A percentile compares a stretch with the other conserved stretches of the same genome.
These are phyloP conservation scores for Anarrhichthys ocellatus DNA, from an alignment of 2,113 vertebrate species.

Conservation along the genomic window DNA sequence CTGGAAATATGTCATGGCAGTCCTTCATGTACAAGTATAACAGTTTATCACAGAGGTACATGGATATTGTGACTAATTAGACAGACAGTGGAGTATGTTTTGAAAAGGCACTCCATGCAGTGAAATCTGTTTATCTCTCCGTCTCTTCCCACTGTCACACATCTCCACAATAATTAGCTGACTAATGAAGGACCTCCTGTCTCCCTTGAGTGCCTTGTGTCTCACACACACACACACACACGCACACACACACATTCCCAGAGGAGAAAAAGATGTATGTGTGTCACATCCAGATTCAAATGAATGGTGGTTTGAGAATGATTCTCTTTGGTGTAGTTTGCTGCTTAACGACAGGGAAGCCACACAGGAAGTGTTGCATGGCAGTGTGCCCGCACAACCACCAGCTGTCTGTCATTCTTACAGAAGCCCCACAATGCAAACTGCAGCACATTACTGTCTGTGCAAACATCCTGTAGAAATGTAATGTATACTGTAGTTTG, in stretches of 20 bases:
- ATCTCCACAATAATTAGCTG: conserved; percentile 54
- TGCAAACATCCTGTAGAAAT: neutral
- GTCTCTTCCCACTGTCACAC: conserved; percentile 31
- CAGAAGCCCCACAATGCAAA: neutral
- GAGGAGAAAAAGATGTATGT: conserved; percentile 35
- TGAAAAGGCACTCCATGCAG: neutral
- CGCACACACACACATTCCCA: neutral
- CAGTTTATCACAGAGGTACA: neutral
- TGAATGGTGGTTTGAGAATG: neutral
- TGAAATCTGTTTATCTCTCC: conserved; percentile 10
- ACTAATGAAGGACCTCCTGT: conserved; percentile 56
- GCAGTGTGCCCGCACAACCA: neutral
- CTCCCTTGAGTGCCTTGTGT: conserved; percentile 26
- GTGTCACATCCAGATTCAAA: conserved; percentile 36
- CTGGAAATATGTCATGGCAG: neutral
- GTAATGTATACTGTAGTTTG: neutral
- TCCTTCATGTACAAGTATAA: neutral
- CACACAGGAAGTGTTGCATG: neutral
- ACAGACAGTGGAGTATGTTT: neutral
- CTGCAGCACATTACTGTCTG: neutral
- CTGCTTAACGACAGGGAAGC: neutral
- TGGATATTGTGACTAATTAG: neutral
- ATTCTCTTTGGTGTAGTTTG: conserved; percentile 2
- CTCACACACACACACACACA: neutral
- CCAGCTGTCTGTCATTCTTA: conserved; percentile 14